Base-by-base conservation (phyloP, 1,140 invertebrate genomes). In the Gonatopus flavifemur region DNA sequence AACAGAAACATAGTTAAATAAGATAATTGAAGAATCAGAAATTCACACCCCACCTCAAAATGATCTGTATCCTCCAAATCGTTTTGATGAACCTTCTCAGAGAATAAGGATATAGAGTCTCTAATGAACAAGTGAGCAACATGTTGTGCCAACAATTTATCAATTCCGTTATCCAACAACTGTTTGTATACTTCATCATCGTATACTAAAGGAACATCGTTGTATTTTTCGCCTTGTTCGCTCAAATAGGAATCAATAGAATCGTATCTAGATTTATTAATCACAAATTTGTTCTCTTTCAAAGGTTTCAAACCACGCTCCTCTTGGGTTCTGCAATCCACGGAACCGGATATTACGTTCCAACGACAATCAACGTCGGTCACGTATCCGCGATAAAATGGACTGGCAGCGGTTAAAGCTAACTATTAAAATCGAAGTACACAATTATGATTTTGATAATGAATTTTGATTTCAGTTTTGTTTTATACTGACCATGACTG, bases 71-170 rank as follows among this genome's bases (percentile, higher is more conserved):
- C 96, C 55, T 90, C 87, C 18, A 85, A 79, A 76, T 99, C 95
- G 74, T 98, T 89, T 69, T 98, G 94, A 76, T 98, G 72, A 10
- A 99, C 82, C 75, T 97, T 97, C 76, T 99, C 98, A 28, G 87
- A 89, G 80, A 98, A 99, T 20, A 99, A 79, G 13, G 93, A 94
- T 0, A 99, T 89, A 0, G 96, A 91, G 77, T 99, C 98, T 32
- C 98, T 82, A 52, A 99, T 98, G 73, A 99, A 99, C 37, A 99
- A 83, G 81, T 99, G 98, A 30, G 97, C 94, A 55, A 99, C 86
- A 72, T 99, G 98, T 74, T 93, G 85, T 8, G 96, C 92, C 49
- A 99, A 77, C 32, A 92, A 80, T 67, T 89, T 87, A 79, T 98
- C 95, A 55, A 98, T 94, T 45, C 88, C 93, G 67, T 88, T 91